Evolutionary conservation across 2,797 vertebrate genomes (phyloP).

Genomic region (Smutsia gigantea): DNA sequence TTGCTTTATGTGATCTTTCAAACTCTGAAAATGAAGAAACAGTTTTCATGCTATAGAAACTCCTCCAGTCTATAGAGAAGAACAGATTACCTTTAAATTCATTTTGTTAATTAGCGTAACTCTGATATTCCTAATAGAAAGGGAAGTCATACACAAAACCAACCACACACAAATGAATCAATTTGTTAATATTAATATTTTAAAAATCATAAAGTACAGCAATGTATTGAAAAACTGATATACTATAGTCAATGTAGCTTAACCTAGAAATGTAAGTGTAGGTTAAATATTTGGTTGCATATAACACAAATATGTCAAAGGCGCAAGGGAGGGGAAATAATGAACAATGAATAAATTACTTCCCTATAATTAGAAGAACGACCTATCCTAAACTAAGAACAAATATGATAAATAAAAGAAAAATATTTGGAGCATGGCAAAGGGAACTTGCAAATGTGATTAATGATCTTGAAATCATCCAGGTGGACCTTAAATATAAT

Average conservation of each 20-base stretch:
- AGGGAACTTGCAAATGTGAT: not conserved
- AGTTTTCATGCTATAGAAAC: not conserved
- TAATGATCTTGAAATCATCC: not conserved
- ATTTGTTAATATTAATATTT: not conserved
- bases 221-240: not conserved
- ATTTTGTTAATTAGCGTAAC: not conserved
- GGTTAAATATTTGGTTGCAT: not conserved
- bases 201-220: not conserved
- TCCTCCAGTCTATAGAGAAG: not conserved
- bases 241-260: not conserved
- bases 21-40: not conserved
- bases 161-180: not conserved
- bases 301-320: not conserved
- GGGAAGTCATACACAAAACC: not conserved
- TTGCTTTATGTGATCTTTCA: not conserved
- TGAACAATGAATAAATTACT: constrained; percentile 1
- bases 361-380: not conserved
- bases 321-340: not conserved
- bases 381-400: not conserved
- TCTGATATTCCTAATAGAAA: constrained; percentile 13
- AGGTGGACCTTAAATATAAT: not conserved
- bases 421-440: not conserved
- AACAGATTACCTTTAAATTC: not conserved
- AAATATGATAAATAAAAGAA: not conserved
- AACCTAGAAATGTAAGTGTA: not conserved